phyloP scores from a whole-genome alignment of 2,888 invertebrate genomes.

The Platerodrilus igneus region DNA sequence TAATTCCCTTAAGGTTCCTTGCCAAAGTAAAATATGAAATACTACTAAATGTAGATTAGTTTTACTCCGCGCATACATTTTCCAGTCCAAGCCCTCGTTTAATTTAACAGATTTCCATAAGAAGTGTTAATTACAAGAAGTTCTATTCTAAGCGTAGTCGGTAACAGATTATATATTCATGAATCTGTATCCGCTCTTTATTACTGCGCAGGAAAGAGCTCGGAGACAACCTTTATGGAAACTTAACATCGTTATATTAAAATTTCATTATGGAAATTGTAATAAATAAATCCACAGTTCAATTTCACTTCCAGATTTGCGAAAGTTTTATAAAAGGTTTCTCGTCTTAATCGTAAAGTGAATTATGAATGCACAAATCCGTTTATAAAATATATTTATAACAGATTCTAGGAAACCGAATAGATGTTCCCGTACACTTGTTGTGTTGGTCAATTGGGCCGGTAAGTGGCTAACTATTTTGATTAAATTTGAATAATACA shows the following conservation, averaged over 20 bases:
- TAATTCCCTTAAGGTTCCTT: conserved; percentile 27
- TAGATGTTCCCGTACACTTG: no score
- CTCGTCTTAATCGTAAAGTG: no score
- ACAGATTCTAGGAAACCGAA: no score
- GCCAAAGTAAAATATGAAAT: conserved; percentile 37
- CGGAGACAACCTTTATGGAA: conserved; percentile 25
- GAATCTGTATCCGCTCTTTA: conserved; percentile 28
- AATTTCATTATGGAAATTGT: conserved; percentile 27
- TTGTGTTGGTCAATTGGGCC: no score
- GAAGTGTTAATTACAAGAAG: conserved; percentile 37
- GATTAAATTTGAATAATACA: no score
- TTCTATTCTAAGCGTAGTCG: conserved; percentile 29
- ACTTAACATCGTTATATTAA: conserved; percentile 30
- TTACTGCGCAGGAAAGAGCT: conserved; percentile 17
- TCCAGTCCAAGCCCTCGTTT: conserved; percentile 39
- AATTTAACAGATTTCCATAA: conserved; percentile 39
- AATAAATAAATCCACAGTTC: conserved; percentile 21
- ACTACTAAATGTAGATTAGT: conserved; percentile 43
- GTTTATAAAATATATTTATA: no score
- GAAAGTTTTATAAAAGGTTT: no score
- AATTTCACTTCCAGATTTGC: conserved; percentile 16
- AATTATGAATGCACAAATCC: no score
- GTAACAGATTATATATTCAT: conserved; percentile 37
- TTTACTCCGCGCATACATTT: conserved; percentile 40
- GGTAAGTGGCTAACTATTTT: no score